Conservation (phyloP, 2,113 vertebrate species). For the Prunella himalayana region DNA sequence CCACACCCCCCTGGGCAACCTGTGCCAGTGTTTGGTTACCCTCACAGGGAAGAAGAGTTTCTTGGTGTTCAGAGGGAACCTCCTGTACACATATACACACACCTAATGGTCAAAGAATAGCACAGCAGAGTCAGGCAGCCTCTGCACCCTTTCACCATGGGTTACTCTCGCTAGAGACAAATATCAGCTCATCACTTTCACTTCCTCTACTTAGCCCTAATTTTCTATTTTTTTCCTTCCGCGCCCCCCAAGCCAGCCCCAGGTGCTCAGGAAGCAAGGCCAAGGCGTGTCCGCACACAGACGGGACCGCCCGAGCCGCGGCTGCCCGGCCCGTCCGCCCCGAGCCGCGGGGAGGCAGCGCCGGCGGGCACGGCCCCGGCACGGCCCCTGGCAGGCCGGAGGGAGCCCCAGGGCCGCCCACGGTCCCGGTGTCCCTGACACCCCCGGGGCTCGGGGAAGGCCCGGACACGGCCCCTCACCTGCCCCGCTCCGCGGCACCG, state of each 20-base stretch:
- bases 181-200: not conserved
- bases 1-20: accelerated
- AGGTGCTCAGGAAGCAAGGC: accelerated
- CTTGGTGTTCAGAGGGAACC: accelerated
- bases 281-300: not conserved
- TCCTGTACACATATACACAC: accelerated
- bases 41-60: no score
- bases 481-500: not conserved
- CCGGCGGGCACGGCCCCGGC: not conserved
- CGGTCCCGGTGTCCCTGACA: not conserved
- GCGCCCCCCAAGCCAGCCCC: accelerated
- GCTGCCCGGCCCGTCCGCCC: accelerated
- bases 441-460: no score
- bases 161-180: not conserved
- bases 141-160: accelerated
- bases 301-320: accelerated
- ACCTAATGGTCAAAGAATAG: accelerated
- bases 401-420: not conserved
- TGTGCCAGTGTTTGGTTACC: no score
- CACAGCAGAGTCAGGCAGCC: accelerated
- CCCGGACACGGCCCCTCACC: not conserved
- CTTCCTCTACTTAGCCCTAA: accelerated
- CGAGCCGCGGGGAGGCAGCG: not conserved
- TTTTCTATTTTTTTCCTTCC: accelerated
- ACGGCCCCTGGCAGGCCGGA: not conserved